Evolutionary conservation across 2,797 vertebrate genomes (phyloP), one percentile per base, ranked within the genome.

Genomic region (Poliocrania exsul): DNA sequence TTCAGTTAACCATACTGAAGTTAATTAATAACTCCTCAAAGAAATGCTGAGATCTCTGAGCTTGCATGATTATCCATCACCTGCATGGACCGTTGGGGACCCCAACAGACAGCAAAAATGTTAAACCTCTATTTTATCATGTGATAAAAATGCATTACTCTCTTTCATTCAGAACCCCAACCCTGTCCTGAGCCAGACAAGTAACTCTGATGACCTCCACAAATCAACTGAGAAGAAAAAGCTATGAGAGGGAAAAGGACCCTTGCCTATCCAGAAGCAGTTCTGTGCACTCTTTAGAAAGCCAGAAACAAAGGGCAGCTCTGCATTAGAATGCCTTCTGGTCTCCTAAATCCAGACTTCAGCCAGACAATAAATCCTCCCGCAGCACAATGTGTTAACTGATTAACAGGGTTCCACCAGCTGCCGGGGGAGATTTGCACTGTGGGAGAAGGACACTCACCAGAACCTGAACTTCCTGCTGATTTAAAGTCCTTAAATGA

Each of bases 291-390:
- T 44, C 70, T 81, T 95, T 88, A 88, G 77, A 93, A 88, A 92
- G 80, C 5, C 77, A 81, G 62, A 84, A 88, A 96, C 91, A 97
- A 96, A 93, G 82, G 66, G 42, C 87, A 94, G 90, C 82, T 92
- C 92, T 90, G 74, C 95, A 94, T 95, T 90, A 92, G 85, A 94
- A 95, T 91, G 91, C 91, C 91, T 96, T 86, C 93, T 91, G 93
- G 37, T 58, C 75, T 95, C 87, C 87, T 78, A 84, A 95, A 91
- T 38, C 81, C 86, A 93, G 92, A 82, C 94, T 95, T 65, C 38
- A 97, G 83, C 92, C 94, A 95, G 96, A 94, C 53, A 95, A 94
- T 95, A 97, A 97, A 96, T 96, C 92, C 95, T 93, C 85, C 81
- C 0, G 6, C 87, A 84, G 91, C 4, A 17, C 62, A 95, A 70